A percentile compares a stretch with the other conserved stretches of the same genome.
Evolutionary conservation across 2,888 invertebrate species (phyloP).

Genomic region (Nemoura dubitans): DNA sequence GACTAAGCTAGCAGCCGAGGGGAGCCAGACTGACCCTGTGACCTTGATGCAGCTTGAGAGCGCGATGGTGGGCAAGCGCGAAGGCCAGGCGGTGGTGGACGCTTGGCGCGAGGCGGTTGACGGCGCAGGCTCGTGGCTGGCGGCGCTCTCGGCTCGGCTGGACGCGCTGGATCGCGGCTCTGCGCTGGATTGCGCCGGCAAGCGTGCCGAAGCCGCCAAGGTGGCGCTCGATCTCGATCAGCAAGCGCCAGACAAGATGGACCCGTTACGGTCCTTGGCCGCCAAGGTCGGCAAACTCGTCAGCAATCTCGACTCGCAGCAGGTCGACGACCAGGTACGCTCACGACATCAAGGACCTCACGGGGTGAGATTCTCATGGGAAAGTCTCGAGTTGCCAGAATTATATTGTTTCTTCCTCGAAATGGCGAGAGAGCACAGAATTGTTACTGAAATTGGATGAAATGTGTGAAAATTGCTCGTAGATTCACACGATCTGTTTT

Average conservation of each 20-base stretch:
- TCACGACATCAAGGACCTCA: too few species aligned
- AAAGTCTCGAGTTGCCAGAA: too few species aligned
- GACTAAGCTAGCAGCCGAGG: too few species aligned
- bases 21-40: too few species aligned
- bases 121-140: slow-evolving; percentile 84
- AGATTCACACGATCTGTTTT: too few species aligned
- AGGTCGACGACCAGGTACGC: slow-evolving; percentile 90
- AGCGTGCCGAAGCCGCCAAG: slow-evolving; percentile 77
- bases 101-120: slow-evolving; percentile 79
- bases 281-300: slow-evolving; percentile 80
- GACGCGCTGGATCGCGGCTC: slow-evolving; percentile 86
- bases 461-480: too few species aligned
- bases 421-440: too few species aligned
- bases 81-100: slow-evolving; percentile 74
- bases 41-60: slow-evolving; percentile 65
- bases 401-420: too few species aligned
- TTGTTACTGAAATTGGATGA: too few species aligned
- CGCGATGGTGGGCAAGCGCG: slow-evolving; percentile 76
- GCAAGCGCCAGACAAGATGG: slow-evolving; percentile 75
- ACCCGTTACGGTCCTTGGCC: slow-evolving; percentile 74
- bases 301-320: slow-evolving; percentile 88
- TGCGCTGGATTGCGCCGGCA: slow-evolving; percentile 82
- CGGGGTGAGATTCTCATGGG: too few species aligned
- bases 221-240: slow-evolving; percentile 78
- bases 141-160: slow-evolving; percentile 79